Percentiles rank a stretch among this genome's conserved stretches.
Conservation (phyloP, 2,888 invertebrate genomes). For the Pristionchus maxplancki region DNA sequence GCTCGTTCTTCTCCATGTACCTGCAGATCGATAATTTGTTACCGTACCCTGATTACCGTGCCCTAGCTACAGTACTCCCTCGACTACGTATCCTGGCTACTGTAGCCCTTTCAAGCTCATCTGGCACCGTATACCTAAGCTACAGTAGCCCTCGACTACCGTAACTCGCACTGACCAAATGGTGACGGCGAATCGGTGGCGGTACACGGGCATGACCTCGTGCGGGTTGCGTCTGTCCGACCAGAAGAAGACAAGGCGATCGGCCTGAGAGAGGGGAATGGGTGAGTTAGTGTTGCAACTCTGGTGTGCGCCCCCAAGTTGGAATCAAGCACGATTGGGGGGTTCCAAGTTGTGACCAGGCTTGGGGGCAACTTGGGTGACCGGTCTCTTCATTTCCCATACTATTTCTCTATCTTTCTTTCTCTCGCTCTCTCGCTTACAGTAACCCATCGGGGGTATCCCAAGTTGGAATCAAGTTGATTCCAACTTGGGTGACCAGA, state of each 20-base stretch:
- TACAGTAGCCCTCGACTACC: constrained; percentile 53
- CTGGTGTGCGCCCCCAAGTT: no score
- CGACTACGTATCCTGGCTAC: constrained; percentile 24
- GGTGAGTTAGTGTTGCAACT: not conserved
- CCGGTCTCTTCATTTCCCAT: no score
- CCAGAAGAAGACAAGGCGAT: constrained; percentile 96
- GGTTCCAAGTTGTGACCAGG: no score
- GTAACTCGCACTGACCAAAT: constrained; percentile 54
- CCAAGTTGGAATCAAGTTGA: no score
- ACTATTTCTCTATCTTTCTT: no score
- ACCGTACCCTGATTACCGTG: not conserved
- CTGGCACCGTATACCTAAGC: not conserved
- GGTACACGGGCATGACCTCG: constrained; percentile 93
- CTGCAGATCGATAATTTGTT: constrained; percentile 44
- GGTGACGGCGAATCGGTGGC: constrained; percentile 82
- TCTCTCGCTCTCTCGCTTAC: no score
- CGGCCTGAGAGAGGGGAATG: constrained; percentile 77
- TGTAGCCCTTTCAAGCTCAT: not conserved
- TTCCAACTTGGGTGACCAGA: no score
- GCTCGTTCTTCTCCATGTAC: constrained; percentile 67
- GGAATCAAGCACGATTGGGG: no score
- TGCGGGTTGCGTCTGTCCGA: constrained; percentile 96
- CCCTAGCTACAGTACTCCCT: not conserved
- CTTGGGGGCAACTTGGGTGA: no score
- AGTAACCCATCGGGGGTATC: no score